Base-by-base conservation (phyloP, 2,888 invertebrate genomes). In the Cerastis leucographa region DNA sequence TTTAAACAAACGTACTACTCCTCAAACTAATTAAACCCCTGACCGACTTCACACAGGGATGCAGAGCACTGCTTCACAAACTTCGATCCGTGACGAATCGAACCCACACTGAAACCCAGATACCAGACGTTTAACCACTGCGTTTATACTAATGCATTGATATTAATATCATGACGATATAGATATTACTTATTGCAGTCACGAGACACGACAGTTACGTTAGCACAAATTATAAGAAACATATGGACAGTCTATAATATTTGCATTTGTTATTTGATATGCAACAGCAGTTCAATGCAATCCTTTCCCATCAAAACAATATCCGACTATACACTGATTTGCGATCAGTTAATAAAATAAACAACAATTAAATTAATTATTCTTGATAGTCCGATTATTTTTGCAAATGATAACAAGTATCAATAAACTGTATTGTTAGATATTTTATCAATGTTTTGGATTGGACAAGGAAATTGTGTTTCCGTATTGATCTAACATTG, bases 401-500 rank as follows among this genome's bases (percentile, higher is more conserved):
- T 35, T 46, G 54, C 22, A 49, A 49, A 25, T 14, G 19, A 51
- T 51, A 59, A 46, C 9, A 49, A 35, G 42, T 22, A n/a, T 46
- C 40, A 46, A 12, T 40, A 14, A 79, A 64, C 29, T 54, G 25
- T 29, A 66, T 51, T 56, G 29, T 17, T 64, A 49, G 6, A 49
- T 65, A 29, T 42, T 22, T 19, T 40, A 77, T 40, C 44, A 44
- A 22, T 49, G 56, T 44, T 70, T 44, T 62, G 44, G 40, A 67
- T 62, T 66, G 44, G 46, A 65, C 51, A 59, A 80, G 85, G 85
- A 84, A 84, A 71, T 74, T 8, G 22, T 61, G 40, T 70, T 83
- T 85, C 83, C 85, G 62, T 81, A 74, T 71, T 70, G 68, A 69
- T 74, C 64, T 71, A 74, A 72, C 71, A 70, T 81, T 64, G 64